Conservation (phyloP, 2,888 invertebrate genomes). For the Euphydryas editha region DNA sequence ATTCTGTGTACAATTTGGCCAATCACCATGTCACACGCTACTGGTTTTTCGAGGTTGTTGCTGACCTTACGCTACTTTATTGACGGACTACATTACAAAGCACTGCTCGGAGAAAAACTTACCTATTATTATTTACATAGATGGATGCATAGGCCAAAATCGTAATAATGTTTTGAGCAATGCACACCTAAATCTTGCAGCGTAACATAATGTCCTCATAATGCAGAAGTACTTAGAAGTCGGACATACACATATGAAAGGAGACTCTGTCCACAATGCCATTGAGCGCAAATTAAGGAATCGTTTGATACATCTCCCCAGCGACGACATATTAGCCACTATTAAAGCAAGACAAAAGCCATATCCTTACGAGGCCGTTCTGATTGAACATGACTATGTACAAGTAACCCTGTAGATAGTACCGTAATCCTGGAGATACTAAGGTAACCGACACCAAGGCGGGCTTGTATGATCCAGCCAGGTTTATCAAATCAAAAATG, state of each 20-base stretch:
- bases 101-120: neutral
- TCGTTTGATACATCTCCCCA: neutral
- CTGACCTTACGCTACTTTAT: slow-evolving; percentile 10
- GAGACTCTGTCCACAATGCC: neutral
- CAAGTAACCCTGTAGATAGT: neutral
- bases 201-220: neutral
- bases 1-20: slow-evolving; percentile 1
- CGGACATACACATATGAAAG: neutral
- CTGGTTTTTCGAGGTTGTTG: slow-evolving; percentile 2
- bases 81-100: neutral
- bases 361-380: neutral
- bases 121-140: neutral
- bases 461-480: neutral
- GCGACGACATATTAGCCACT: neutral
- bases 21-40: slow-evolving; percentile 1
- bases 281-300: too few relatives aligned
- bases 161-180: neutral
- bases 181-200: neutral
- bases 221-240: neutral
- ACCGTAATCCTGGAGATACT: neutral
- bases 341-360: slow-evolving; percentile 7
- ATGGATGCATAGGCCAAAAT: neutral
- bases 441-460: slow-evolving; percentile 1
- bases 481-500: neutral
- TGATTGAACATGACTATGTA: slow-evolving; percentile 16